Conservation (phyloP, 2,888 invertebrate species). For the Drosophila ezoana region DNA sequence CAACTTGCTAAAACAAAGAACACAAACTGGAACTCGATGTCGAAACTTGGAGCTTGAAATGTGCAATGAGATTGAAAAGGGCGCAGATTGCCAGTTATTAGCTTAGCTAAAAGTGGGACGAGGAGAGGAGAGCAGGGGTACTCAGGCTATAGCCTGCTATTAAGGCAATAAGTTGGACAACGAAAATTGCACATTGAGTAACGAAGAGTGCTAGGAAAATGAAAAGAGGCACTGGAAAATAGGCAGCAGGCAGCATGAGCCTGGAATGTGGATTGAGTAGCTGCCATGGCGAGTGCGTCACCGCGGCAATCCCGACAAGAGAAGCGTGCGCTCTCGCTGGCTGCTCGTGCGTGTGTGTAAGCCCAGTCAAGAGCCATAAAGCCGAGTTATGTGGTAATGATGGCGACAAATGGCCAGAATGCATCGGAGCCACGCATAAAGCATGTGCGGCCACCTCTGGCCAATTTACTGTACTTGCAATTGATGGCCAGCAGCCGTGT, state of each 20-base stretch:
- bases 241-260: conserved; percentile 7
- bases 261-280: conserved; percentile 52
- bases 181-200: conserved; percentile 62
- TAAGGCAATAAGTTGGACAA: conserved; percentile 66
- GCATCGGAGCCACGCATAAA: conserved; percentile 45
- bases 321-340: background rate
- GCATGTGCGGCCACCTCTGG: conserved; percentile 50
- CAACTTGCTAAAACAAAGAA: conserved; percentile 17
- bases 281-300: conserved; percentile 40
- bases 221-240: conserved; percentile 8
- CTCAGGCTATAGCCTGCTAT: conserved; percentile 50
- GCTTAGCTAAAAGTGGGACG: conserved; percentile 20
- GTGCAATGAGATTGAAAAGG: conserved; percentile 59
- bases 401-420: conserved; percentile 62
- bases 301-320: conserved; percentile 24
- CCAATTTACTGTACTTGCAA: conserved; percentile 73
- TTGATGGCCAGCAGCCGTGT: conserved; percentile 63
- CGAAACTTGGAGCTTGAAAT: conserved; percentile 26
- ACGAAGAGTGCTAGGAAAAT: conserved; percentile 46
- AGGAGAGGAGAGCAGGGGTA: background rate
- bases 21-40: conserved; percentile 12
- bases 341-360: conserved; percentile 11
- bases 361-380: conserved; percentile 55
- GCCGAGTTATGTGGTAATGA: conserved; percentile 77
- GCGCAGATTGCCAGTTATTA: conserved; percentile 66